Base-by-base conservation (phyloP, 2,888 invertebrate species). In the Octonoba sinensis region DNA sequence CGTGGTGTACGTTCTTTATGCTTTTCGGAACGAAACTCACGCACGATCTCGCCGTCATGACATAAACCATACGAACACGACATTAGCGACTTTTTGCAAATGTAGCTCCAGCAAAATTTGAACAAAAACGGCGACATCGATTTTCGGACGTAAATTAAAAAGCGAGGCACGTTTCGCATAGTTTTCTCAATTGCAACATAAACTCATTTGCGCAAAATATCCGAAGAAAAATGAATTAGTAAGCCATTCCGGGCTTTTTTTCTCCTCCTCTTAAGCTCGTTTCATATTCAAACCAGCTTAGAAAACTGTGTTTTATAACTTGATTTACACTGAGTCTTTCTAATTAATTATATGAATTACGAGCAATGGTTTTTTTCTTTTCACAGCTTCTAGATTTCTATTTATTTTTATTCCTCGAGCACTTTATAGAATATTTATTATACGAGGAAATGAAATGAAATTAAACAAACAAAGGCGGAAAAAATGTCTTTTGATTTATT, bases 301-400 rank as follows among this genome's bases (percentile, higher is more conserved):
- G 59, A 69, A 73, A 79, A 79, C 62, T 73, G 73, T 73, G 79
- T 73, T 79, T 79, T 79, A 79, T 79, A 79, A 79, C 79, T 79
- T 79, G 79, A 79, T 79, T 79, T 79, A 62, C 73, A 79, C 65
- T 62, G 73, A 69, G 73, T 47, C 79, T 79, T 73, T 79, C 79
- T 79, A 79, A 79, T 79, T 79, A 79, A 79, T 79, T 79, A 79
- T 62, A 65, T 65, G 46, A 79, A 79, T 79, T 79, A 79, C 79
- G 64, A 64, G 64, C n/a, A n/a, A 36, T 11, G 62, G 46, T 46
- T 72, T 66, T 72, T 72, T 56, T 71, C 44, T 44, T 66, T 59
- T 20, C 44, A 56, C 20, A 18, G 44, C 57, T 62, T 62, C n/a
- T n/a, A n/a, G n/a, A n/a, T n/a, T n/a, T n/a, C n/a, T 62, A 18